phyloP scores from a whole-genome alignment of 2,113 vertebrate genomes.

The Xiphophorus hellerii region DNA sequence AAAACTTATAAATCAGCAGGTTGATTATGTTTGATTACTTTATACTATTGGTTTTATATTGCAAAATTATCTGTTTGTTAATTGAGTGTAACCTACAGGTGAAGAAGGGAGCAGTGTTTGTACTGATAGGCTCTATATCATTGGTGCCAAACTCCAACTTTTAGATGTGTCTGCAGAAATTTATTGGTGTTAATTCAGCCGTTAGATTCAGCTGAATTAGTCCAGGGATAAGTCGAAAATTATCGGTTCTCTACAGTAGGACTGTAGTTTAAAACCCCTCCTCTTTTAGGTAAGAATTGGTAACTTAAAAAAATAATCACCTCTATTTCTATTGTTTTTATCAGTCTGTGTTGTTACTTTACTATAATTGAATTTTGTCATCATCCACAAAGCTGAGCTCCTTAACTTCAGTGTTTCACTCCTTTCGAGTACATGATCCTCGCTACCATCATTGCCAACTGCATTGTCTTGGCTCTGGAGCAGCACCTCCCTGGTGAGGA shows the following conservation, averaged over 20 bases:
- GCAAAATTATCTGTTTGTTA: too few relatives aligned
- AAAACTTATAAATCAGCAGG: conserved; percentile 8
- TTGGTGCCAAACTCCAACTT: too few relatives aligned
- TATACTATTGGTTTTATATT: too few relatives aligned
- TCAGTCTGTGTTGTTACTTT: neutral
- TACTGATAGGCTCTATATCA: too few relatives aligned
- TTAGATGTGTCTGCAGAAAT: neutral
- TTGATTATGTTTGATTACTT: conserved; percentile 36
- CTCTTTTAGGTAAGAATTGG: neutral
- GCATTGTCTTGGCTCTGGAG: conserved; percentile 95
- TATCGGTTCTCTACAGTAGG: too few relatives aligned
- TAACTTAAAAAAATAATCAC: neutral
- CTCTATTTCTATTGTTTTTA: neutral
- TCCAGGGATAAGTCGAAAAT: too few relatives aligned
- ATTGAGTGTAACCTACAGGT: too few relatives aligned
- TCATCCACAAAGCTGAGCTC: conserved; percentile 47
- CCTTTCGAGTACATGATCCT: conserved; percentile 99
- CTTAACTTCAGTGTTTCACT: conserved; percentile 86
- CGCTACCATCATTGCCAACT: conserved; percentile 98
- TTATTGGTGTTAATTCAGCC: neutral
- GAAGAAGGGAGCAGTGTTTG: too few relatives aligned
- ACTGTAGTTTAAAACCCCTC: neutral
- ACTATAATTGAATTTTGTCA: neutral
- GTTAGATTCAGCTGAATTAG: neutral
- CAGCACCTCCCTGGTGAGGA: conserved; percentile 96